phyloP scores from a whole-genome alignment of 2,888 invertebrate genomes.

The Rhagophthalmus giganteus region DNA sequence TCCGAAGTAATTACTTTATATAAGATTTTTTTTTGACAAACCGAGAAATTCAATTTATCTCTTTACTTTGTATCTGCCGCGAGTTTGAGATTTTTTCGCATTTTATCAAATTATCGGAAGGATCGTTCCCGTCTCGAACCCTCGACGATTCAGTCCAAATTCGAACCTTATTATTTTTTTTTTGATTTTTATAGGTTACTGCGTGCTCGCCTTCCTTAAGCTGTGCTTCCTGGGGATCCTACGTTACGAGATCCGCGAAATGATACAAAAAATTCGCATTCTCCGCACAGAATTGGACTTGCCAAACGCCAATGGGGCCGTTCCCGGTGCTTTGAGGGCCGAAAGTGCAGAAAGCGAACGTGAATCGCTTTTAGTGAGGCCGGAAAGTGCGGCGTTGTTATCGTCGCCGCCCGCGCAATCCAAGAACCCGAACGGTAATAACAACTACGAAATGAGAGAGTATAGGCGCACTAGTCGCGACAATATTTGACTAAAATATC shows the following conservation, averaged over 20 bases:
- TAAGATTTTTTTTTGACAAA: too few species aligned
- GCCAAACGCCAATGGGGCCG: constrained; percentile 63
- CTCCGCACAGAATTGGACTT: constrained; percentile 68
- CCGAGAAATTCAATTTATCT: too few species aligned
- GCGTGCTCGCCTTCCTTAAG: constrained; percentile 86
- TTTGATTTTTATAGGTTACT: constrained; percentile 73
- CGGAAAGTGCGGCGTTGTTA: constrained; percentile 56
- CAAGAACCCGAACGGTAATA: constrained; percentile 70
- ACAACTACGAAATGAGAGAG: constrained; percentile 79
- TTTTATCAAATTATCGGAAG: too few species aligned
- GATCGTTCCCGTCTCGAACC: too few species aligned
- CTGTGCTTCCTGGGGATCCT: constrained; percentile 86
- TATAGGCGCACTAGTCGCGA: constrained; percentile 58
- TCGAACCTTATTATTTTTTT: too few species aligned
- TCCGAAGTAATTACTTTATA: too few species aligned
- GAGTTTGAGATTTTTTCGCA: too few species aligned
- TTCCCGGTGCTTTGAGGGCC: constrained; percentile 56
- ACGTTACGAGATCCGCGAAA: constrained; percentile 84
- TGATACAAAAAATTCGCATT: constrained; percentile 88
- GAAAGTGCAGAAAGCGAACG: constrained; percentile 61
- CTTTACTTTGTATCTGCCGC: too few species aligned
- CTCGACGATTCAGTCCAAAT: too few species aligned
- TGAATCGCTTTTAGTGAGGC: constrained; percentile 62
- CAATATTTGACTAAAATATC: constrained; percentile 76
- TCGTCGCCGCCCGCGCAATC: constrained; percentile 50